These are phyloP conservation scores for Cyanistes caeruleus DNA, from an alignment of 2,113 vertebrate species.

Conservation along the genomic window DNA sequence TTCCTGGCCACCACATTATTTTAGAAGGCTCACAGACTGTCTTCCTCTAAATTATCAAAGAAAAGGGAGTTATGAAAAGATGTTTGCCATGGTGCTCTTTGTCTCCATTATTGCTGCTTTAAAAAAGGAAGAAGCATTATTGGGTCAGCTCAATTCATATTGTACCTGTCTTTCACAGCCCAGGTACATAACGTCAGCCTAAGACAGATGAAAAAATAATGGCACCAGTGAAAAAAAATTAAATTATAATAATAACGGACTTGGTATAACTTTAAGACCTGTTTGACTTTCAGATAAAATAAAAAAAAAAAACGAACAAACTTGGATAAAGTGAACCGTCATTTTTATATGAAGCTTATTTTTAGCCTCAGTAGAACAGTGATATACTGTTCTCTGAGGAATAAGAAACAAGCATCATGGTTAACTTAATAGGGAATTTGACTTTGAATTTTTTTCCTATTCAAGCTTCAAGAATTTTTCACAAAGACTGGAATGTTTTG, in stretches of 20 bases:
- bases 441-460: conserved; percentile 80
- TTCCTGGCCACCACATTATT: background rate
- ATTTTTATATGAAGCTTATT: conserved; percentile 70
- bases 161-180: background rate
- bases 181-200: background rate
- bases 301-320: conserved; percentile 51
- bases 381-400: conserved; percentile 71
- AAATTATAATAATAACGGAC: conserved; percentile 56
- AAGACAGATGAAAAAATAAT: background rate
- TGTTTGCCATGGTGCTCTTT: background rate
- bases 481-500: conserved; percentile 75
- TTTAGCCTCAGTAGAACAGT: conserved; percentile 69
- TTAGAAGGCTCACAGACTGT: background rate
- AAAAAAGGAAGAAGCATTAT: background rate
- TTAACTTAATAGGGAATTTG: conserved; percentile 74
- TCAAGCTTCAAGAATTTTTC: conserved; percentile 75
- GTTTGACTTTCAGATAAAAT: conserved; percentile 74
- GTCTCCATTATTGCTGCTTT: background rate
- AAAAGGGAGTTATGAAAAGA: background rate
- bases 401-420: conserved; percentile 73
- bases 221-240: conserved; percentile 8
- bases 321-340: conserved; percentile 30
- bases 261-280: conserved; percentile 66
- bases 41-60: background rate
- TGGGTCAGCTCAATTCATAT: background rate